Evolutionary conservation across 2,113 vertebrate genomes (phyloP).

Genomic region (Ophiodon elongatus): DNA sequence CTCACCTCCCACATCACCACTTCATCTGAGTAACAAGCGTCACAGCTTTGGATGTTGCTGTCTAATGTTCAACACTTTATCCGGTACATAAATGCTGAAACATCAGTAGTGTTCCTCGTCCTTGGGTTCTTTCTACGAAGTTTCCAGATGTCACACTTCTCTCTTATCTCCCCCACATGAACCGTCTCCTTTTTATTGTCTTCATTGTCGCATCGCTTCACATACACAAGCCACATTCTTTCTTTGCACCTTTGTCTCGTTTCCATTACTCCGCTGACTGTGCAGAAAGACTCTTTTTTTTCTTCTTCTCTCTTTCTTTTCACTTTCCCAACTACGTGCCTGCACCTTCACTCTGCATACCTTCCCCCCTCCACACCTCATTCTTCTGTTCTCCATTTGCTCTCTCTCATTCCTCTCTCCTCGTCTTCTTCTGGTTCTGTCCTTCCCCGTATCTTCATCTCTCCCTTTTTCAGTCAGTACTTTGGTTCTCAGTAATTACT

Average conservation of each 20-base stretch:
- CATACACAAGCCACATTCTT: background rate
- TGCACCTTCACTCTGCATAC: conserved; percentile 2
- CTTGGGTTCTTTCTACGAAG: conserved; percentile 17
- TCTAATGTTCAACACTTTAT: conserved; percentile 28
- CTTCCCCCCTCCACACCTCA: background rate
- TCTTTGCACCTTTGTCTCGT: conserved; percentile 19
- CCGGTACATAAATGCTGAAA: conserved; percentile 17
- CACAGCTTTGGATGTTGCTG: conserved; percentile 42
- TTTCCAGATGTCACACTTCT: conserved; percentile 24
- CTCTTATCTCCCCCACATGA: background rate
- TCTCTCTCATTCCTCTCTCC: background rate
- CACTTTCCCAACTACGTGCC: conserved; percentile 7
- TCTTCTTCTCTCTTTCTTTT: conserved; percentile 14
- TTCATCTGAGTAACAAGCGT: conserved; percentile 37
- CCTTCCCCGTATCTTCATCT: conserved; percentile 1
- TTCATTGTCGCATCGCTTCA: conserved; percentile 27
- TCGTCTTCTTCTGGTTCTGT: conserved; percentile 6
- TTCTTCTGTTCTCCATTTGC: background rate
- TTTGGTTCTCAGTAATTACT: conserved; percentile 40
- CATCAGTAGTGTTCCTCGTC: conserved; percentile 20
- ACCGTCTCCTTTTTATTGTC: conserved; percentile 14
- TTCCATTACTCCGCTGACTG: conserved; percentile 32
- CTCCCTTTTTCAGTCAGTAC: background rate
- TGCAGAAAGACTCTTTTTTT: conserved; percentile 43
- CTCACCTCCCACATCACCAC: conserved; percentile 45